Evolutionary conservation across 2,797 vertebrate species (phyloP).

Genomic region (Protonibea diacanthus): DNA sequence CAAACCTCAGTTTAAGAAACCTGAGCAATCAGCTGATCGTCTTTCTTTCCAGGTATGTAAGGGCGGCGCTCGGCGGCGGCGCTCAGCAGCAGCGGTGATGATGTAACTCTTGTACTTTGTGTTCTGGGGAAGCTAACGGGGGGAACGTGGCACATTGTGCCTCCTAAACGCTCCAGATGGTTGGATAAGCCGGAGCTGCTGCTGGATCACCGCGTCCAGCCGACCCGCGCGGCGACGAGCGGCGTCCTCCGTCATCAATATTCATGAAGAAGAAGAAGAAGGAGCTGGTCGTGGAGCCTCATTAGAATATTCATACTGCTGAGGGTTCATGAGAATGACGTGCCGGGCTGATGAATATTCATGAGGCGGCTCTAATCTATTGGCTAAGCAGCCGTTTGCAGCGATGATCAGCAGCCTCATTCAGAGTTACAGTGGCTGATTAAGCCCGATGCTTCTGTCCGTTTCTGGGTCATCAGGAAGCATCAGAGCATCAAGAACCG

Average conservation of each 20-base stretch:
- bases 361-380: conserved; percentile 69
- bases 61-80: neutral
- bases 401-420: conserved; percentile 42
- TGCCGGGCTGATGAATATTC: conserved; percentile 76
- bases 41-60: conserved; percentile 1
- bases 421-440: conserved; percentile 61
- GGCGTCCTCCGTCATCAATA: conserved; percentile 72
- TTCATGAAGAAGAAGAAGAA: conserved; percentile 66
- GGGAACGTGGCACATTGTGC: conserved; percentile 33
- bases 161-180: conserved; percentile 76
- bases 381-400: conserved; percentile 42
- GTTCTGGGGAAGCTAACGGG: neutral
- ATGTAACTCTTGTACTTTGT: conserved; percentile 23
- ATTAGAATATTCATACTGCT: conserved; percentile 81
- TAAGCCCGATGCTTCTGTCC: conserved; percentile 61
- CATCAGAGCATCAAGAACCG: conserved; percentile 52
- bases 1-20: too few relatives aligned
- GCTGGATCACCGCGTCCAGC: conserved; percentile 60
- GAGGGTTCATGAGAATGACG: conserved; percentile 68
- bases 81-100: neutral
- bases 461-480: conserved; percentile 71
- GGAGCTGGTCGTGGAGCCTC: conserved; percentile 62
- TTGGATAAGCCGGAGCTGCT: conserved; percentile 54
- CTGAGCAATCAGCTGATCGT: neutral
- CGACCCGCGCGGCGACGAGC: conserved; percentile 42